These are phyloP conservation scores for Nymphalis polychloros DNA, from an alignment of 2,888 invertebrate species.

Conservation along the genomic window DNA sequence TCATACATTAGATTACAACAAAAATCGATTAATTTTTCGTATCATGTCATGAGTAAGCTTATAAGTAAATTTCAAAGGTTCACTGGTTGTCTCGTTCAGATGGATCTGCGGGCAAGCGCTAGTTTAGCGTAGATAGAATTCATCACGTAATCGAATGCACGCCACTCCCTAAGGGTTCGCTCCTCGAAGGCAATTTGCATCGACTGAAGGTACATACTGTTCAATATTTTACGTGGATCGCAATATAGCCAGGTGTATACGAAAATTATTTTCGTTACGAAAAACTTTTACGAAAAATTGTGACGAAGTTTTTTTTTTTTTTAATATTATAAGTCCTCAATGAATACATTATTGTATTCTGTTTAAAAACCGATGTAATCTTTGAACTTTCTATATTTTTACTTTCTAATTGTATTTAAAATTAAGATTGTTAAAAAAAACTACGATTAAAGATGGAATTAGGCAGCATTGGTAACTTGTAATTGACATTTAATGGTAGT, in stretches of 20 bases:
- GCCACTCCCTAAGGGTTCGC: slow-evolving; percentile 44
- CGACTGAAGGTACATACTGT: slow-evolving; percentile 37
- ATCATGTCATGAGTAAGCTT: neutral
- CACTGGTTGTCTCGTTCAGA: slow-evolving; percentile 10
- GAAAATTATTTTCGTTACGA: slow-evolving; percentile 29
- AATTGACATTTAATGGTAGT: too few species aligned
- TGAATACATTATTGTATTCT: neutral
- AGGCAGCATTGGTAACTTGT: too few species aligned
- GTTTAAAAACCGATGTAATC: neutral
- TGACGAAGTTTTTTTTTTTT: slow-evolving; percentile 6
- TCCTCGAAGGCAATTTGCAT: slow-evolving; percentile 50
- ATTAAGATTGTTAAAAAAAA: too few species aligned
- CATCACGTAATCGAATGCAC: slow-evolving; percentile 55
- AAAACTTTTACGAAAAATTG: neutral
- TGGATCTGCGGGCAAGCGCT: slow-evolving; percentile 24
- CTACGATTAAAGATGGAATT: too few species aligned
- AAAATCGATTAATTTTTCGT: too few species aligned
- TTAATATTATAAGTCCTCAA: neutral
- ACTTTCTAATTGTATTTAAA: too few species aligned
- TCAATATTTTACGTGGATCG: slow-evolving; percentile 42
- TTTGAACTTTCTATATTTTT: neutral
- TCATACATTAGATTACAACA: too few species aligned
- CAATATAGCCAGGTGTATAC: slow-evolving; percentile 30
- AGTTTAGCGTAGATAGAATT: slow-evolving; percentile 41
- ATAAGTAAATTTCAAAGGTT: neutral